A percentile compares a stretch with the other conserved stretches of the same genome.
These are phyloP conservation scores for Oenanthe melanoleuca DNA, from an alignment of 2,113 vertebrate species.

Conservation along the genomic window DNA sequence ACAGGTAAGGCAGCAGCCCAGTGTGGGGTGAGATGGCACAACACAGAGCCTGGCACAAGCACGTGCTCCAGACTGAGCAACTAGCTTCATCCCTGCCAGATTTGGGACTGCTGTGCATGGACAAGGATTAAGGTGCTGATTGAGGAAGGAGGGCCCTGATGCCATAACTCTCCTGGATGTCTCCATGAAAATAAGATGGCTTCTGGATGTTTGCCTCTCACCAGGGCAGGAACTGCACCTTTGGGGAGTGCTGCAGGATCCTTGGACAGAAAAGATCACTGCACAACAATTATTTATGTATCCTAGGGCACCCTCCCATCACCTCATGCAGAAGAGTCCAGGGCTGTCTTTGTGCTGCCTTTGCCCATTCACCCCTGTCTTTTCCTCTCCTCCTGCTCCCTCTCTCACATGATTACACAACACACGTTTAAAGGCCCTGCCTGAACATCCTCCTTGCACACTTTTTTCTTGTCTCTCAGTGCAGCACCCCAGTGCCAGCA, in stretches of 20 bases:
- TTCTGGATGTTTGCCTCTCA: not conserved
- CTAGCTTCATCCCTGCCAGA: not conserved
- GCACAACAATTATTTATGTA: not conserved
- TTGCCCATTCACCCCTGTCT: not conserved
- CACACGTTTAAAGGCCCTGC: not conserved
- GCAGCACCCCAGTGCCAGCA: not conserved
- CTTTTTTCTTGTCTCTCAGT: not conserved
- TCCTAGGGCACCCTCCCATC: not conserved
- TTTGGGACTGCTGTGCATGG: accelerated
- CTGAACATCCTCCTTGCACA: not conserved
- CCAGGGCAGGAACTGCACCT: not conserved
- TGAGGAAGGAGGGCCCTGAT: not conserved
- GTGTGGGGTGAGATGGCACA: accelerated
- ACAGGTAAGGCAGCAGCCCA: not conserved
- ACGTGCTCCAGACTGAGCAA: not conserved
- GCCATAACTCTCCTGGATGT: not conserved
- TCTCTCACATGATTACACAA: not conserved
- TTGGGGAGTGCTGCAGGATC: not conserved
- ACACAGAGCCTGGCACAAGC: not conserved
- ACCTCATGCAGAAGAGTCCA: not conserved
- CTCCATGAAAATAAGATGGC: not conserved
- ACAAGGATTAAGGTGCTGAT: not conserved
- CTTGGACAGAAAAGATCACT: not conserved
- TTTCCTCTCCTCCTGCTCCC: not conserved
- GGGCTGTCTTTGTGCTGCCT: not conserved